Conservation (phyloP, 2,888 invertebrate species). For the Acrocyrtus sp. region DNA sequence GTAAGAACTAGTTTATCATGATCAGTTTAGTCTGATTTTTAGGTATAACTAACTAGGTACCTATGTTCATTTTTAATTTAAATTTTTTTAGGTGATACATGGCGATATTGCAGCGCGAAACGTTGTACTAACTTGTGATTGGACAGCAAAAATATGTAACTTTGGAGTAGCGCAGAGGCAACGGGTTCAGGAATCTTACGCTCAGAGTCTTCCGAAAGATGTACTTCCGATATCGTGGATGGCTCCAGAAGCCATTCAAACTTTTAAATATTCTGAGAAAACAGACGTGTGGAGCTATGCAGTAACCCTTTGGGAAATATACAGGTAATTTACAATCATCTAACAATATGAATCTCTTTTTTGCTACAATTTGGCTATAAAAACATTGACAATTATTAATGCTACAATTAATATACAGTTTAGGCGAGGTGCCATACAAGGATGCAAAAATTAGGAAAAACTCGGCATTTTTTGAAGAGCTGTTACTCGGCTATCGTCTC, state of each 20-base stretch:
- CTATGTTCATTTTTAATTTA: no score
- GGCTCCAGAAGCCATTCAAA: slow-evolving; percentile 27
- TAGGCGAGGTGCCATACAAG: slow-evolving; percentile 25
- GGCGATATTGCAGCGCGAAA: slow-evolving; percentile 33
- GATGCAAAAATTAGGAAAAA: background rate
- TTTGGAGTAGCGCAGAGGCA: slow-evolving; percentile 24
- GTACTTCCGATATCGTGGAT: slow-evolving; percentile 30
- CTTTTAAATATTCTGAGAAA: slow-evolving; percentile 4
- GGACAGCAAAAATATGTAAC: slow-evolving; percentile 42
- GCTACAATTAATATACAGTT: no score
- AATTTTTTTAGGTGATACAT: slow-evolving; percentile 20
- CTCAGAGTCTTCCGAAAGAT: slow-evolving; percentile 16
- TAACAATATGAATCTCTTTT: no score
- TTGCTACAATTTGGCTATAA: no score
- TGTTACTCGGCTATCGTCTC: slow-evolving; percentile 13
- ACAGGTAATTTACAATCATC: no score
- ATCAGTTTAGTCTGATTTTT: no score
- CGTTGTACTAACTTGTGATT: slow-evolving; percentile 28
- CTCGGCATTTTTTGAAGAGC: background rate
- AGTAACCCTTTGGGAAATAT: slow-evolving; percentile 35
- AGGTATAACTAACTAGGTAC: no score
- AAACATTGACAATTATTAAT: no score
- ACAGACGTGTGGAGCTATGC: slow-evolving; percentile 19
- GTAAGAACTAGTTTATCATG: no score
- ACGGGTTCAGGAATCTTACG: slow-evolving; percentile 21